These are phyloP conservation scores for Sarcophaga variegata DNA, from an alignment of 2,888 invertebrate genomes.

Conservation along the genomic window DNA sequence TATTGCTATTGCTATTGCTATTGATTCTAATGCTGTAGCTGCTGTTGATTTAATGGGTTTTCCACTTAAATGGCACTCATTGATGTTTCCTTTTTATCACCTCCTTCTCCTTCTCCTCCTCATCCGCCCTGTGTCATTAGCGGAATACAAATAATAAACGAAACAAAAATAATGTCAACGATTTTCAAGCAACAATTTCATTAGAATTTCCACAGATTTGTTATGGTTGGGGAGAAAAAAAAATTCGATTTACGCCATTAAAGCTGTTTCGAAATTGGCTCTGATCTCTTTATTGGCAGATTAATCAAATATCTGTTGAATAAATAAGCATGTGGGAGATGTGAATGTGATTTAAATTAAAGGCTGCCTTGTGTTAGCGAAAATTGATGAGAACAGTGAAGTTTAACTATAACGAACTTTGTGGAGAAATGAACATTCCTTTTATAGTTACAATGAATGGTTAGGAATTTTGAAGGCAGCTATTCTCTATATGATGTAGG, in stretches of 20 bases:
- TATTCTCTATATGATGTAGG: too few species aligned
- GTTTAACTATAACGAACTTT: too few species aligned
- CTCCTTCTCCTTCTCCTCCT: neutral
- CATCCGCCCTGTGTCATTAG: neutral
- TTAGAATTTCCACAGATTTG: constrained; percentile 49
- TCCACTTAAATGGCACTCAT: constrained; percentile 59
- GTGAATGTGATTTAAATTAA: constrained; percentile 4
- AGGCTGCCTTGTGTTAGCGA: too few species aligned
- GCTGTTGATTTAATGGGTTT: constrained; percentile 69
- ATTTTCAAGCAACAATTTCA: constrained; percentile 49
- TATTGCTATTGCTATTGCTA: constrained; percentile 30
- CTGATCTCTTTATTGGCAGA: constrained; percentile 43
- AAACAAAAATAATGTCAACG: constrained; percentile 34
- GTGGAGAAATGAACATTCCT: too few species aligned
- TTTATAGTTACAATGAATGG: too few species aligned
- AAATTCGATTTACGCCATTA: constrained; percentile 46
- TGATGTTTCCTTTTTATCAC: constrained; percentile 34
- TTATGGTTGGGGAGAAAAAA: constrained; percentile 45
- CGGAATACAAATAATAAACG: neutral
- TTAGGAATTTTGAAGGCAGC: too few species aligned
- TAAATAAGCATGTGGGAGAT: too few species aligned
- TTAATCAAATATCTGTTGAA: constrained; percentile 28
- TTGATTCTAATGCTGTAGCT: constrained; percentile 30
- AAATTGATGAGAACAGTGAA: too few species aligned
- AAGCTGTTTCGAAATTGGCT: constrained; percentile 20